Percentiles rank a stretch among this genome's conserved stretches.
These are phyloP conservation scores for Epirrhoe alternata DNA, from an alignment of 2,888 invertebrate species.

Conservation along the genomic window DNA sequence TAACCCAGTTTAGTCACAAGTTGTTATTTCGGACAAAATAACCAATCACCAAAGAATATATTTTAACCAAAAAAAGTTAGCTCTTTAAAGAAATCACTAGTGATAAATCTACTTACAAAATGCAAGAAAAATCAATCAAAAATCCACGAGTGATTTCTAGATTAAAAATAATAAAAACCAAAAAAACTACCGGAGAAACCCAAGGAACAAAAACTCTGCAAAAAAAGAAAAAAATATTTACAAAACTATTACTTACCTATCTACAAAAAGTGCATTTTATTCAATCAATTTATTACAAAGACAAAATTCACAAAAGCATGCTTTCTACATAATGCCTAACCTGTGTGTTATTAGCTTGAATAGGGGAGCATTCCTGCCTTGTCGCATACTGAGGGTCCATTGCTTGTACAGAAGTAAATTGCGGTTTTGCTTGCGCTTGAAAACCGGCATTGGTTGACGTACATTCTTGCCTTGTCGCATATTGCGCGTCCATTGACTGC, in stretches of 20 bases:
- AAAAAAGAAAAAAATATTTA: conserved; percentile 63
- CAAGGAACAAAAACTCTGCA: conserved; percentile 76
- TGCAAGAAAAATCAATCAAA: conserved; percentile 13
- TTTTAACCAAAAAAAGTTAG: conserved; percentile 60
- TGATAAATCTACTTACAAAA: conserved; percentile 40
- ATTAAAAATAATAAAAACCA: conserved; percentile 61
- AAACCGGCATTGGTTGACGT: conserved; percentile 25
- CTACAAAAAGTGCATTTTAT: conserved; percentile 4
- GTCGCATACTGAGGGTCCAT: conserved; percentile 63
- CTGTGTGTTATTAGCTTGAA: conserved; percentile 55
- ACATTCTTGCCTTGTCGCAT: conserved; percentile 13
- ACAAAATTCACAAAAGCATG: conserved; percentile 42
- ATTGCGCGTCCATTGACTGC: conserved; percentile 23
- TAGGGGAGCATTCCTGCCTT: conserved; percentile 63
- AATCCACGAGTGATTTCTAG: conserved; percentile 60
- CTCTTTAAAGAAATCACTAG: conserved; percentile 60
- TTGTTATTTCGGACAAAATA: conserved; percentile 27
- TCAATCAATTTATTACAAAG: conserved; percentile 11
- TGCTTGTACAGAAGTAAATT: conserved; percentile 51
- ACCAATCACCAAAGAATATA: conserved; percentile 33
- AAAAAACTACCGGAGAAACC: conserved; percentile 81
- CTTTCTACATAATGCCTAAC: conserved; percentile 46
- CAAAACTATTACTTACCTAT: conserved; percentile 31
- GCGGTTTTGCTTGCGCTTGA: conserved; percentile 41
- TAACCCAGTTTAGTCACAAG: conserved; percentile 22